phyloP scores from a whole-genome alignment of 2,797 vertebrate genomes.

The Halcyon chelicuti region DNA sequence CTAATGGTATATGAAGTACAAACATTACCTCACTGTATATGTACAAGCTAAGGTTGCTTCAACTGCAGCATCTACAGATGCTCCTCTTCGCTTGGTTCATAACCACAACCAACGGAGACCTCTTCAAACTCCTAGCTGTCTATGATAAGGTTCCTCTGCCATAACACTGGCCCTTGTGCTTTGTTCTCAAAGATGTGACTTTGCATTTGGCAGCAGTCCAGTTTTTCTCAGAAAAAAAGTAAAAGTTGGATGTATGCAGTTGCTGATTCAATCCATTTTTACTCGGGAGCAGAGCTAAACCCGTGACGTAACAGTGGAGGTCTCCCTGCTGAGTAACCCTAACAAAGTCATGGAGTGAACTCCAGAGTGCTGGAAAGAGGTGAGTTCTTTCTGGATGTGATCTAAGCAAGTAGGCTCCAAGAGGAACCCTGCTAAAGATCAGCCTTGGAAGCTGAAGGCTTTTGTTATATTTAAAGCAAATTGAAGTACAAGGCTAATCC shows the following conservation, averaged over 20 bases:
- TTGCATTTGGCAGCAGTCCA: neutral
- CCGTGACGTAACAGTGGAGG: accelerated
- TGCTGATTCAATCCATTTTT: neutral
- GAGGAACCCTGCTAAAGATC: neutral
- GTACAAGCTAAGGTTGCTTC: neutral
- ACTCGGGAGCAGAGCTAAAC: neutral
- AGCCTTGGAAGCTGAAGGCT: neutral
- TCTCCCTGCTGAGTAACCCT: neutral
- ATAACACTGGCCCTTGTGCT: neutral
- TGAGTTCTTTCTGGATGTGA: neutral
- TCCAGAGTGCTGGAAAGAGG: neutral
- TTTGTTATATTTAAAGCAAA: neutral
- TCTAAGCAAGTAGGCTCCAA: neutral
- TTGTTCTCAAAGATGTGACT: neutral
- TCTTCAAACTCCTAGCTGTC: accelerated
- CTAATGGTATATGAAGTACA: neutral
- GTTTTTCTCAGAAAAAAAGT: neutral
- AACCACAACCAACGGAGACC: accelerated
- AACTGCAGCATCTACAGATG: neutral
- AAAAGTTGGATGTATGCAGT: neutral
- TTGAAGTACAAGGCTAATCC: neutral
- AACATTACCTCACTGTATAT: neutral
- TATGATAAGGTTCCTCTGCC: neutral
- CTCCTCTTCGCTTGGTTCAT: neutral
- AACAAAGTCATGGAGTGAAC: neutral